Percentiles rank a stretch among this genome's conserved stretches.
These are phyloP conservation scores for Antennarius striatus DNA, from an alignment of 2,113 vertebrate species.

Conservation along the genomic window DNA sequence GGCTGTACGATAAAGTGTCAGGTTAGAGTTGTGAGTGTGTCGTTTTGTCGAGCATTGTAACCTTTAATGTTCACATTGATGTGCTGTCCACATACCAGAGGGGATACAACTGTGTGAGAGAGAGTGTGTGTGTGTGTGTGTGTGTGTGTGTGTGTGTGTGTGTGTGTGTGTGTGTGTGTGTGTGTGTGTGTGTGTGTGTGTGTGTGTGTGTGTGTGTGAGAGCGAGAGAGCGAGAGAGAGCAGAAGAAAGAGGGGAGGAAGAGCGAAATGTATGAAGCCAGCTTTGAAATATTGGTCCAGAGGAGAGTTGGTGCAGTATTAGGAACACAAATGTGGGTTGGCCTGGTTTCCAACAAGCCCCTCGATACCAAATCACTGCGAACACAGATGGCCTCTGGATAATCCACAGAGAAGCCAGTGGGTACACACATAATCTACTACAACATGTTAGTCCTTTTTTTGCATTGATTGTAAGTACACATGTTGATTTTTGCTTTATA, in stretches of 20 bases:
- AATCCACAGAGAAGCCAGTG: conserved; percentile 50
- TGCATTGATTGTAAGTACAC: conserved; percentile 32
- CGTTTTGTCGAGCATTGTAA: conserved; percentile 69
- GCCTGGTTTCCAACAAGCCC: conserved; percentile 68
- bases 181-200: background rate
- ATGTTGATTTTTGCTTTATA: conserved; percentile 16
- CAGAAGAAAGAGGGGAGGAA: background rate
- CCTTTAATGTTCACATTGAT: conserved; percentile 74
- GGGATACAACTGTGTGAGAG: conserved; percentile 46
- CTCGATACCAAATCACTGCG: conserved; percentile 52
- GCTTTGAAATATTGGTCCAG: conserved; percentile 50
- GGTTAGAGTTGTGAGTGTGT: conserved; percentile 60
- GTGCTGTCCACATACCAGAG: conserved; percentile 66
- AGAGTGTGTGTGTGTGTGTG: background rate
- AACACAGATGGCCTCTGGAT: conserved; percentile 74
- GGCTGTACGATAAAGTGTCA: conserved; percentile 59
- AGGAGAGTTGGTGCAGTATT: conserved; percentile 34
- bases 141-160: too few relatives aligned
- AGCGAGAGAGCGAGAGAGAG: background rate
- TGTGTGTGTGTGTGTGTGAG: conserved; percentile 3
- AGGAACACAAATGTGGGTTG: conserved; percentile 59
- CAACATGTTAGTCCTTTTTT: conserved; percentile 35
- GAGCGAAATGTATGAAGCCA: conserved; percentile 5
- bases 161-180: conserved; percentile 11
- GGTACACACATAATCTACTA: conserved; percentile 55